Base-by-base conservation (phyloP, 1,140 invertebrate species). In the Diorhabda sublineata region DNA sequence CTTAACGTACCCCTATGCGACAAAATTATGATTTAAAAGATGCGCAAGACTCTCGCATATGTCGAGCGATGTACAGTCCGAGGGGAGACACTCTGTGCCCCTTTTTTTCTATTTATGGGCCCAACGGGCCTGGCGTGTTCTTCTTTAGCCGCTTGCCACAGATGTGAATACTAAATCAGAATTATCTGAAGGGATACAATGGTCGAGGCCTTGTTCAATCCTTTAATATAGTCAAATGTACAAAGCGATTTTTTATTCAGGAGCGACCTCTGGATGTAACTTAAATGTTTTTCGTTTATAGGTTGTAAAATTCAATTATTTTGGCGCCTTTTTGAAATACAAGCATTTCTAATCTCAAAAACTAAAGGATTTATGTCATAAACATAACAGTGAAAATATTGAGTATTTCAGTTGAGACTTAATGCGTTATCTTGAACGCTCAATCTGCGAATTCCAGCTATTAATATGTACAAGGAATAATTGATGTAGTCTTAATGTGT, bases 101-200 rank as follows among this genome's bases (percentile, higher is more conserved):
- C 61, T n/a, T 62, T 52, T 26, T 52, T 52, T 52, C 42, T 62
- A 62, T 62, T 62, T 62, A 62, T 62, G 61, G 61, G 61, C 44
- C 61, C 61, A 44, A 44, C 42, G 61, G 44, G 61, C 42, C 47
- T 52, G 42, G 61, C 61, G 45, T 7, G 45, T 8, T 44, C 43
- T 62, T 43, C 47, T 52, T 52, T n/a, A n/a, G 2, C 47, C 47
- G 47, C 47, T 52, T 45, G 43, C 44, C 61, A 43, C 61, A 62
- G 61, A 62, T 62, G 61, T 62, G 61, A 62, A 62, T 62, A 62
- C 61, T 62, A 62, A 62, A 62, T 62, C 61, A 62, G 61, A 62
- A 42, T 62, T 62, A 62, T 62, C 61, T n/a, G 5, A 44, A 59
- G 61, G 44, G 61, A 52, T 43, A 62, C 61, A 62, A 62, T 62